These are phyloP conservation scores for Etheostoma cragini DNA, from an alignment of 2,113 vertebrate genomes.

Conservation along the genomic window DNA sequence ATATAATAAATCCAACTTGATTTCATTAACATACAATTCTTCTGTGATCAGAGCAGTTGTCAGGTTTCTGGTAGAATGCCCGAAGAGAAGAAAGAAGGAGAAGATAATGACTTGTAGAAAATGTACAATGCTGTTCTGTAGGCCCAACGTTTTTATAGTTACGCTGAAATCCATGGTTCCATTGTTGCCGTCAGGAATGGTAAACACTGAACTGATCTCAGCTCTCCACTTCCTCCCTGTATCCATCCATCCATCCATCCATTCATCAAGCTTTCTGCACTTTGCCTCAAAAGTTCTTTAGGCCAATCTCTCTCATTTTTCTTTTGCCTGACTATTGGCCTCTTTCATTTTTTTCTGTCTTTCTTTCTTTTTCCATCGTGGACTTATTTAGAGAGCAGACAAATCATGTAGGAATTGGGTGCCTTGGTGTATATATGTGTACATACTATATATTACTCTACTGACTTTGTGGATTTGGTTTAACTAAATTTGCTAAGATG, in stretches of 20 bases:
- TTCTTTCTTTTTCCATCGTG: not conserved
- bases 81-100: slow-evolving; percentile 2
- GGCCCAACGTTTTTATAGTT: slow-evolving; percentile 37
- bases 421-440: not conserved
- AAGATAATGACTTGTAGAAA: slow-evolving; percentile 9
- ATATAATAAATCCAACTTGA: slow-evolving; percentile 35
- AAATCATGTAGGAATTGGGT: not conserved
- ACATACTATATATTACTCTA: not conserved
- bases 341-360: not conserved
- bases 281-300: slow-evolving; percentile 10
- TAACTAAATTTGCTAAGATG: not conserved
- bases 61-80: not conserved
- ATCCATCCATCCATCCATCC: slow-evolving; percentile 24
- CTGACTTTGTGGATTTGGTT: not conserved
- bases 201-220: slow-evolving; percentile 12
- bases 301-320: not conserved
- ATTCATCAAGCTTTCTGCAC: slow-evolving; percentile 53
- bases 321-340: slow-evolving; percentile 11
- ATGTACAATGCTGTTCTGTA: slow-evolving; percentile 25
- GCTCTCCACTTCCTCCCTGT: slow-evolving; percentile 9
- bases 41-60: slow-evolving; percentile 20
- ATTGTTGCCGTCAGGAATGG: slow-evolving; percentile 39
- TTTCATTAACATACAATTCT: slow-evolving; percentile 29
- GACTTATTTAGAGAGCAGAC: not conserved
- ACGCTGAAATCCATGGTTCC: slow-evolving; percentile 53